These are phyloP conservation scores for Phylloscopus whistleri DNA, from an alignment of 2,113 vertebrate genomes.

Conservation along the genomic window DNA sequence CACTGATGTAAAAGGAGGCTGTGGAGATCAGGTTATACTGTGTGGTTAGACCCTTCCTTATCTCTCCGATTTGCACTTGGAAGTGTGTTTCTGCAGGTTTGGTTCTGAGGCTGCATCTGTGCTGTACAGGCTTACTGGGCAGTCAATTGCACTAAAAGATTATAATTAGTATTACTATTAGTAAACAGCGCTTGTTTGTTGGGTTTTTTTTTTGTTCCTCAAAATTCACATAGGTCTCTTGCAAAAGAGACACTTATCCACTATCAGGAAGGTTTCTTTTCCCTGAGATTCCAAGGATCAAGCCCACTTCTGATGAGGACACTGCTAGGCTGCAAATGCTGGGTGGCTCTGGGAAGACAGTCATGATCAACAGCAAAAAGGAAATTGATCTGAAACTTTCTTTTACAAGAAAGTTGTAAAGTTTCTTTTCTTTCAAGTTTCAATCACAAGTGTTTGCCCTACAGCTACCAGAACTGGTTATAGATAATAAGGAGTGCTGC, in stretches of 20 bases:
- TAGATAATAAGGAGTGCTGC: not conserved
- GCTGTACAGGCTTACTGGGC: not conserved
- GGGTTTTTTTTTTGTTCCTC: not conserved
- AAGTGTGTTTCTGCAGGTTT: not conserved
- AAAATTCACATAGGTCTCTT: not conserved
- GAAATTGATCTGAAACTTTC: not conserved
- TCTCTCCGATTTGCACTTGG: not conserved
- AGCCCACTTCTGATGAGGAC: not conserved
- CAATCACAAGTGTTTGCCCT: not conserved
- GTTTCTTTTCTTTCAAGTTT: not conserved
- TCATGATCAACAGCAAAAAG: not conserved
- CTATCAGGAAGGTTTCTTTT: not conserved
- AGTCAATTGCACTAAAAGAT: not conserved
- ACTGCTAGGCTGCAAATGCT: not conserved
- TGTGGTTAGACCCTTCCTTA: rapidly evolving
- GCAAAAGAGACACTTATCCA: not conserved
- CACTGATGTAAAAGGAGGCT: not conserved
- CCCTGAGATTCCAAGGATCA: not conserved
- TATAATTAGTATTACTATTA: not conserved
- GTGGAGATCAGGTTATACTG: not conserved
- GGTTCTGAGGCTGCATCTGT: not conserved
- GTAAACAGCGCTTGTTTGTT: not conserved
- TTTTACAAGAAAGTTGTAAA: not conserved
- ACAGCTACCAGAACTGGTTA: not conserved
- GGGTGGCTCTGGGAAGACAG: not conserved